These are phyloP conservation scores for Allygus modestus DNA, from an alignment of 2,888 invertebrate species.

Conservation along the genomic window DNA sequence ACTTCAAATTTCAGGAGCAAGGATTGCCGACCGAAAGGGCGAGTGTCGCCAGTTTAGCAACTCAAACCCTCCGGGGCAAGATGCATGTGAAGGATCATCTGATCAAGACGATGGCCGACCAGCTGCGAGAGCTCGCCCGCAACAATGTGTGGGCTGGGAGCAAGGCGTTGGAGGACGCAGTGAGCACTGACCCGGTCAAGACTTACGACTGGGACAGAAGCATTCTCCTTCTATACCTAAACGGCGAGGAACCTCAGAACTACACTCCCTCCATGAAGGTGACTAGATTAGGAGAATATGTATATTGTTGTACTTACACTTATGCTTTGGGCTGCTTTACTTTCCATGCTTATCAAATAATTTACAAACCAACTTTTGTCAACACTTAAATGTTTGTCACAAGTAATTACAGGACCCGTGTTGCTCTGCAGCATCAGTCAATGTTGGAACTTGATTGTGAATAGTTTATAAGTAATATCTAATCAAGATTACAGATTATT, in stretches of 20 bases:
- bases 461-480: no score
- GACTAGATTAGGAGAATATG: not conserved
- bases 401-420: no score
- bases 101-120: slow-evolving; percentile 48
- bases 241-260: slow-evolving; percentile 24
- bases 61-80: slow-evolving; percentile 27
- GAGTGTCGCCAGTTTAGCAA: not conserved
- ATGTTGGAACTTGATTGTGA: no score
- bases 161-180: not conserved
- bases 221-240: slow-evolving; percentile 11
- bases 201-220: slow-evolving; percentile 49
- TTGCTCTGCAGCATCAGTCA: no score
- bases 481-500: no score
- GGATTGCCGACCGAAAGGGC: no score
- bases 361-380: no score
- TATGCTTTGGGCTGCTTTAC: no score
- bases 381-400: no score
- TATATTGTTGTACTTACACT: no score
- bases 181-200: not conserved
- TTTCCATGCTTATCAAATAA: no score
- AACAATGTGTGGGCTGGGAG: slow-evolving; percentile 28
- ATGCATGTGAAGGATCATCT: slow-evolving; percentile 51
- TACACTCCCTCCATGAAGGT: not conserved
- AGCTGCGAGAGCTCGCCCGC: slow-evolving; percentile 13
- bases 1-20: no score